Percentiles rank a stretch among this genome's conserved stretches.
phyloP scores from a whole-genome alignment of 2,113 vertebrate species.

The Indicator indicator region DNA sequence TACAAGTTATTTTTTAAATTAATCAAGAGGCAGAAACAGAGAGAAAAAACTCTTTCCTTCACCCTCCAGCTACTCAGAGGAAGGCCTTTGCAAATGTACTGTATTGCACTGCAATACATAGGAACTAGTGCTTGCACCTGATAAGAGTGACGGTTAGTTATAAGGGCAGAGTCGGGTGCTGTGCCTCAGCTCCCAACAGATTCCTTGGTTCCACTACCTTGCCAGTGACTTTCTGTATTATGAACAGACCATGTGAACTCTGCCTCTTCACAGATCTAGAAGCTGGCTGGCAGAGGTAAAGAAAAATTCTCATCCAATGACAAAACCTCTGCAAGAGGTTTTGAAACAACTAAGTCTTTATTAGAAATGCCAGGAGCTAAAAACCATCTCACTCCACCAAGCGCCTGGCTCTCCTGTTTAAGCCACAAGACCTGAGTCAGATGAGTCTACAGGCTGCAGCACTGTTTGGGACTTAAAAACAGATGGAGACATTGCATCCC shows the following conservation, averaged over 20 bases:
- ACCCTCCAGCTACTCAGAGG: not conserved
- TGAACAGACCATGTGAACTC: not conserved
- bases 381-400: not conserved
- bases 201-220: not conserved
- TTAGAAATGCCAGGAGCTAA: not conserved
- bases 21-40: not conserved
- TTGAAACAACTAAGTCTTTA: not conserved
- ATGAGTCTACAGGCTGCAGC: not conserved
- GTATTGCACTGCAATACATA: not conserved
- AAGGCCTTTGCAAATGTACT: not conserved
- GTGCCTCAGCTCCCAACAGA: not conserved
- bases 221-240: not conserved
- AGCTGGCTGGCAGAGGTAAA: not conserved
- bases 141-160: not conserved
- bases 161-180: not conserved
- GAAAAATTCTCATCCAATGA: not conserved
- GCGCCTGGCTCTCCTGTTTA: not conserved
- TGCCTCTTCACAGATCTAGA: not conserved
- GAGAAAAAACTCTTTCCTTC: not conserved
- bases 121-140: constrained; percentile 1
- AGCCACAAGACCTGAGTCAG: not conserved
- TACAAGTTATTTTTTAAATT: not conserved
- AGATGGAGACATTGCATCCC: not conserved
- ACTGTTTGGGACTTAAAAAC: not conserved
- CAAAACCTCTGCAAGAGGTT: not conserved